Base-by-base conservation (phyloP, 2,888 invertebrate species). In the Caenorhabditis imperialis region DNA sequence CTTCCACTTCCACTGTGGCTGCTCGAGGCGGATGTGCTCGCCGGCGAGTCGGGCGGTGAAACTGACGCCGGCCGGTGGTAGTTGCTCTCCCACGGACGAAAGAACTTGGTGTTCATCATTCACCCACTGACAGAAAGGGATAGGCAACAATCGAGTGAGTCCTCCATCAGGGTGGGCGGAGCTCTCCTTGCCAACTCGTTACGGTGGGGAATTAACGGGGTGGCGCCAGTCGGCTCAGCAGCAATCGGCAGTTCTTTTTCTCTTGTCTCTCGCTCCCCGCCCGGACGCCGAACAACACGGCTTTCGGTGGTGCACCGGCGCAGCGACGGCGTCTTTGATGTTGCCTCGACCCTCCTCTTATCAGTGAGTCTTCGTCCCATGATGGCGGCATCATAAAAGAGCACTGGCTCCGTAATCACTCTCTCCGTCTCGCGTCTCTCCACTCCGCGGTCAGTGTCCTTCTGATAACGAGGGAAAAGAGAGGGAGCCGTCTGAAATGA, bases 321-420 rank as follows among this genome's bases (percentile, higher is more conserved):
- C 40, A 57, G 20, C 67, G 67, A 51, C 67, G 67, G 50, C 57
- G 44, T 48, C 61, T 70, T 61, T 61, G 61, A 55, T 55, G 61
- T 54, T 60, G 40, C 25, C 65, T 55, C 47, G 42, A 12, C 40
- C 22, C 53, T 48, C 55, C 48, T 23, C 40, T 58, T 48, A 45
- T 55, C 45, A 48, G 40, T n/a, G 37, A 33, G 22, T 35, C 27
- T 20, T 37, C 45, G 10, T 16, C 50, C 44, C 6, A 35, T 44
- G 53, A 53, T 25, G 58, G 58, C 69, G 69, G 69, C 58, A 69
- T 69, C 69, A 69, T 69, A 60, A 69, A 69, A 69, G 67, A 67
- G 57, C 44, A 23, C 30, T 42, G 33, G 25, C 38, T 30, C 51
- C 54, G 47, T 54, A 63, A 63, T 63, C 63, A 63, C 63, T 37